These are phyloP conservation scores for Polyergus mexicanus DNA, from an alignment of 1,140 invertebrate species.

Conservation along the genomic window DNA sequence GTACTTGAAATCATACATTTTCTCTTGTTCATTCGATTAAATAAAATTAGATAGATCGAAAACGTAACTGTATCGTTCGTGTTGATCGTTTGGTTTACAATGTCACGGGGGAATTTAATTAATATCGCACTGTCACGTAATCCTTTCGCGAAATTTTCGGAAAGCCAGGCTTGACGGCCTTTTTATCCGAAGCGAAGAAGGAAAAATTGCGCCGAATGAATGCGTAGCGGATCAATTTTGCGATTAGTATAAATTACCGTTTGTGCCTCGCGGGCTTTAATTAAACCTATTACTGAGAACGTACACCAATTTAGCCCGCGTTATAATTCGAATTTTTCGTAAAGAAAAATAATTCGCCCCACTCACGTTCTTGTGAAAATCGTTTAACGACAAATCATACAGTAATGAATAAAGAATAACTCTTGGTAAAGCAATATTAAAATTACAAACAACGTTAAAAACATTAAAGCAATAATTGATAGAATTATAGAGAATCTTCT, in stretches of 20 bases:
- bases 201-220: conserved; percentile 19
- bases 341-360: conserved; percentile 20
- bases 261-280: conserved; percentile 43
- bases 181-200: conserved; percentile 39
- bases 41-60: not conserved
- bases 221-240: conserved; percentile 59
- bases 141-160: conserved; percentile 34
- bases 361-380: not conserved
- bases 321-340: conserved; percentile 13
- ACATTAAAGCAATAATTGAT: not conserved
- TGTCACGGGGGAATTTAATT: conserved; percentile 35
- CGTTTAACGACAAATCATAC: not conserved
- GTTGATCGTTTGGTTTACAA: conserved; percentile 28
- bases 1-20: not conserved
- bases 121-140: conserved; percentile 15
- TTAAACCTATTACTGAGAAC: conserved; percentile 56
- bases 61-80: not conserved
- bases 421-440: not conserved
- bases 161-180: conserved; percentile 18
- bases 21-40: not conserved
- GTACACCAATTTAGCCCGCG: conserved; percentile 40
- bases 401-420: not conserved
- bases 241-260: conserved; percentile 57
- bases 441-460: not conserved
- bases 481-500: not conserved